A percentile compares a stretch with the other conserved stretches of the same genome.
phyloP scores from a whole-genome alignment of 2,113 vertebrate species.

The Hippocampus guttulatus region DNA sequence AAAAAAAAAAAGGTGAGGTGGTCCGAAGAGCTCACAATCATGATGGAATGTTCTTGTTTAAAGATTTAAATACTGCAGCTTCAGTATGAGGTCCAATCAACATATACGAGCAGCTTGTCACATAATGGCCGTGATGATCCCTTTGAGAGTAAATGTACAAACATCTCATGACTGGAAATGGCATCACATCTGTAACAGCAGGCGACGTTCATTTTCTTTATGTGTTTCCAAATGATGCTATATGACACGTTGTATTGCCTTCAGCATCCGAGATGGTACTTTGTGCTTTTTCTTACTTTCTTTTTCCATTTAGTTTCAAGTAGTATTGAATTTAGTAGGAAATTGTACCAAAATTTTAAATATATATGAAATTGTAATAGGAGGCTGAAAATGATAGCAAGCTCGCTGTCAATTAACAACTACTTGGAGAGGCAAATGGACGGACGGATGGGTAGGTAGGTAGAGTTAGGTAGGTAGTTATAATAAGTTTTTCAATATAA shows the following conservation, averaged over 20 bases:
- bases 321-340: not conserved
- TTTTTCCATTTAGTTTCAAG: not conserved
- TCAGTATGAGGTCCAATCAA: not conserved
- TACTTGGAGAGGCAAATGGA: no score
- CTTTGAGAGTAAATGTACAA: constrained; percentile 3
- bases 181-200: constrained; percentile 1
- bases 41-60: not conserved
- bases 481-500: not conserved
- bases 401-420: no score
- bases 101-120: not conserved
- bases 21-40: not conserved
- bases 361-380: no score
- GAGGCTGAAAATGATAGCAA: no score
- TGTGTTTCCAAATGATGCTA: not conserved
- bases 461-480: no score
- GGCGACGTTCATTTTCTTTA: not conserved
- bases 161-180: constrained; percentile 11
- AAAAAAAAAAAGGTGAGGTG: not conserved
- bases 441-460: no score
- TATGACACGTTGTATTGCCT: not conserved
- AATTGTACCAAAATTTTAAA: not conserved
- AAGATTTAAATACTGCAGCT: not conserved
- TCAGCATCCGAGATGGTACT: not conserved
- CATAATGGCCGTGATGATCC: not conserved
- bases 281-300: not conserved